Base-by-base conservation (phyloP, 2,113 vertebrate species). In the Hipposideros armiger region DNA sequence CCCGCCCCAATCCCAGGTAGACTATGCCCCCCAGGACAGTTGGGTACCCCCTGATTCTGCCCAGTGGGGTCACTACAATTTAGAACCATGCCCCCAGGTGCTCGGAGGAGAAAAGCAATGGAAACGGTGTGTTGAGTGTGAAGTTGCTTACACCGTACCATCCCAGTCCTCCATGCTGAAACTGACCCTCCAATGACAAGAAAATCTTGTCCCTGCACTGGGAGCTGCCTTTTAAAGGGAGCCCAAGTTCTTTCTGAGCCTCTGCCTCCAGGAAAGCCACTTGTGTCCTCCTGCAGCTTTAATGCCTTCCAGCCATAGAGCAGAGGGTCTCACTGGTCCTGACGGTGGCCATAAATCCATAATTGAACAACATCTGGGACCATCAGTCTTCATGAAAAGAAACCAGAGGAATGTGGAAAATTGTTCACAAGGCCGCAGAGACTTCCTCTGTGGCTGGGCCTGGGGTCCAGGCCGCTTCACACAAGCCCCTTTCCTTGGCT, bases 341-440 rank as follows among this genome's bases (percentile, higher is more conserved):
- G 74, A 52, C 1, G 15, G 20, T 13, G 80, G 86, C 96, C 95
- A 93, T 98, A 97, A 98, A 98, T 96, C 98, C 76, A 3, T 97
- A 97, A 97, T 81, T 95, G 96, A 98, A 97, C 97, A 91, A 97
- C 83, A 47, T 97, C 97, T 95, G 96, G 94, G 98, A 96, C 98
- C 94, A 85, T 92, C 97, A 60, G 62, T 95, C 96, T 93, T 92
- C 78, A 94, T 96, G 96, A 97, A 98, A 52, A 60, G 60, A 80
- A 98, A 91, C 96, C 97, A 97, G 98, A 96, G 98, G 97, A 97
- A 97, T 70, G 96, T 87, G 93, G 95, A 96, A 98, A 98, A 94
- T 9, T 0, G 32, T 77, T 98, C 97, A 97, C 97, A 96, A 77
- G 98, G 86, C 98, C 97, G 70, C 20, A 62, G 97, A 40, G 82